Conservation (phyloP, 2,113 vertebrate species). For the Entelurus aequoreus region DNA sequence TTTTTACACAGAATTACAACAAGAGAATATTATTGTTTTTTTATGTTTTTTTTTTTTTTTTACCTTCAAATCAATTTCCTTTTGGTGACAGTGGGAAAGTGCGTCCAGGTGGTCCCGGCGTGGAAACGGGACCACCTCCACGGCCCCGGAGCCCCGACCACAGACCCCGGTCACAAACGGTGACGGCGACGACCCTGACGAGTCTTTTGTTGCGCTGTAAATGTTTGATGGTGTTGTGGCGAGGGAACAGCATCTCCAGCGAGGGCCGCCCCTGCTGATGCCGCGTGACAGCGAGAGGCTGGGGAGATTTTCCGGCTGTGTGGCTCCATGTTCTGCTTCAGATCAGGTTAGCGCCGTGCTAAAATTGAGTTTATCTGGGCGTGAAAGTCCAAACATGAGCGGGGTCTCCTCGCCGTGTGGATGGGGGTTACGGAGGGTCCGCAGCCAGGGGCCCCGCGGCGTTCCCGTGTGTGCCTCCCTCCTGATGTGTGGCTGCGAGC, state of each 20-base stretch:
- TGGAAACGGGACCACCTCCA: too few species aligned
- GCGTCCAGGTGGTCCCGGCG: too few species aligned
- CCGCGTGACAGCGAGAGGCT: conserved; percentile 38
- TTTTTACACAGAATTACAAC: too few species aligned
- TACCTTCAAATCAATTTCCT: too few species aligned
- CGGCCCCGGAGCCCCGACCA: too few species aligned
- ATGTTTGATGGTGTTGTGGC: background rate
- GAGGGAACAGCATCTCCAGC: conserved; percentile 3
- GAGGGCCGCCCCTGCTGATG: conserved; percentile 15
- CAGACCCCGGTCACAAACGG: too few species aligned
- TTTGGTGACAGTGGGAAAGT: too few species aligned
- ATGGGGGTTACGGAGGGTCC: conserved; percentile 1
- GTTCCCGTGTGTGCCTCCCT: conserved; percentile 27
- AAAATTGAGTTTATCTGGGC: conserved; percentile 63
- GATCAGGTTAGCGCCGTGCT: conserved; percentile 58
- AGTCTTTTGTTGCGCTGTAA: background rate
- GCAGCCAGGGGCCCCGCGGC: too few species aligned
- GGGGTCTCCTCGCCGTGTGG: conserved; percentile 10
- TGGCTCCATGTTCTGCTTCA: conserved; percentile 66
- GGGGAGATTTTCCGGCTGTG: conserved; percentile 55
- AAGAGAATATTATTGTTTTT: too few species aligned
- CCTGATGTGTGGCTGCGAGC: conserved; percentile 35
- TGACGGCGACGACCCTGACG: background rate
- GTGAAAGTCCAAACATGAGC: conserved; percentile 58
- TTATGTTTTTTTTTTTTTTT: too few species aligned